A percentile compares a stretch with the other conserved stretches of the same genome.
phyloP scores from a whole-genome alignment of 2,888 invertebrate species.

The Papilio gigon region DNA sequence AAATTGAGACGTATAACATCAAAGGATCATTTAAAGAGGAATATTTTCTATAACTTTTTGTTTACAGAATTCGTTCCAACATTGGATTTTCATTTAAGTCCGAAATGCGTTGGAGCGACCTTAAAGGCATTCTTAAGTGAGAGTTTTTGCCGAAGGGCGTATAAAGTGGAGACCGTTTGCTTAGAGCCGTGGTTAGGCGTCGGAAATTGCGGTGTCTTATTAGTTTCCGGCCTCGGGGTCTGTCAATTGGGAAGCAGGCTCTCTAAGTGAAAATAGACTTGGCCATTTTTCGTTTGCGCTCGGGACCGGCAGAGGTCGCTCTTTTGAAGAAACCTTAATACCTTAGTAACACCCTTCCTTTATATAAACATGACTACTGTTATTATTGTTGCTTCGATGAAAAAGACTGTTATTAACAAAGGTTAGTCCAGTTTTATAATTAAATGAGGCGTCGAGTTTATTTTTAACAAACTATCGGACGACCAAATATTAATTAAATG shows the following conservation, averaged over 20 bases:
- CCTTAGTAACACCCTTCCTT: slow-evolving; percentile 3
- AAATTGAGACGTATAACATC: neutral
- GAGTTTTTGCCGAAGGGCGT: slow-evolving; percentile 61
- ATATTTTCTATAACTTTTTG: slow-evolving; percentile 18
- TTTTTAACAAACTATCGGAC: neutral
- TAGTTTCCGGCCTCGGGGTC: slow-evolving; percentile 66
- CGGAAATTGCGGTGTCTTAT: slow-evolving; percentile 79
- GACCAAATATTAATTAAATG: neutral
- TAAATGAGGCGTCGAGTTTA: slow-evolving; percentile 22
- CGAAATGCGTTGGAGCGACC: slow-evolving; percentile 36
- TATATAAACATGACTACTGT: slow-evolving; percentile 8
- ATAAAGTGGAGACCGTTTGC: slow-evolving; percentile 67
- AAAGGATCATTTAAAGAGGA: slow-evolving; percentile 3
- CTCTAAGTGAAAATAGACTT: slow-evolving; percentile 60
- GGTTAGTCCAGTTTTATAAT: slow-evolving; percentile 20
- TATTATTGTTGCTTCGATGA: slow-evolving; percentile 19
- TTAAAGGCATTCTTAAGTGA: slow-evolving; percentile 53
- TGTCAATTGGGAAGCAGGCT: slow-evolving; percentile 65
- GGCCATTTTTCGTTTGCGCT: slow-evolving; percentile 49
- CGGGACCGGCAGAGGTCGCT: slow-evolving; percentile 1
- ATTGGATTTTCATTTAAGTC: slow-evolving; percentile 39
- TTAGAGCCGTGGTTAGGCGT: slow-evolving; percentile 58
- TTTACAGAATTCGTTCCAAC: slow-evolving; percentile 26
- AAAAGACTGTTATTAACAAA: slow-evolving; percentile 19
- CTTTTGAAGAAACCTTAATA: neutral